Evolutionary conservation across 2,888 invertebrate species (phyloP).

Genomic region (Acrocyrtus sp.): DNA sequence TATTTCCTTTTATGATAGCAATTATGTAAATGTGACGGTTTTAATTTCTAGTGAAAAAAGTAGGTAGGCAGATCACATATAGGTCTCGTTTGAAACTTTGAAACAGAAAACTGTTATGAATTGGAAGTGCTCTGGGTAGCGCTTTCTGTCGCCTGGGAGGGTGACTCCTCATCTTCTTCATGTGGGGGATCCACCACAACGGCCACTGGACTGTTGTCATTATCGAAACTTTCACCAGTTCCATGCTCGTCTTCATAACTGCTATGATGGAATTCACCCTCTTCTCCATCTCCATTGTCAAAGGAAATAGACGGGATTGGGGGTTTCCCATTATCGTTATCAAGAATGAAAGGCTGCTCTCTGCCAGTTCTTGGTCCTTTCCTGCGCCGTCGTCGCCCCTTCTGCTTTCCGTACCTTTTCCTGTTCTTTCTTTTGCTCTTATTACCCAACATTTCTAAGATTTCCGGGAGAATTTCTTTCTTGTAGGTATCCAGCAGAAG

Average conservation of each 20-base stretch:
- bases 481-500: conserved; percentile 29
- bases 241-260: conserved; percentile 2
- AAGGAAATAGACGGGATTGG: conserved; percentile 21
- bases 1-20: too few species aligned
- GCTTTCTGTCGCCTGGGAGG: too few species aligned
- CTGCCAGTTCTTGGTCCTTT: conserved; percentile 4
- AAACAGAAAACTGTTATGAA: too few species aligned
- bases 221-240: too few species aligned
- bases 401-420: conserved; percentile 17
- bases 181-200: conserved; percentile 24
- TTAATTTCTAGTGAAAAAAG: too few species aligned
- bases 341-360: too few species aligned
- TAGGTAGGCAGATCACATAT: too few species aligned
- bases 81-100: too few species aligned
- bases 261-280: background rate
- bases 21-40: too few species aligned
- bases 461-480: conserved; percentile 33
- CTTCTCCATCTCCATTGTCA: conserved; percentile 18
- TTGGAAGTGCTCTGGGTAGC: too few species aligned
- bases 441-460: conserved; percentile 11
- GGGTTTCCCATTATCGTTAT: background rate
- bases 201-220: conserved; percentile 14
- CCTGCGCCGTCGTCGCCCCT: conserved; percentile 6
- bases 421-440: too few species aligned
- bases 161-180: too few species aligned